phyloP scores from a whole-genome alignment of 2,113 vertebrate species.

The Cisticola juncidis region DNA sequence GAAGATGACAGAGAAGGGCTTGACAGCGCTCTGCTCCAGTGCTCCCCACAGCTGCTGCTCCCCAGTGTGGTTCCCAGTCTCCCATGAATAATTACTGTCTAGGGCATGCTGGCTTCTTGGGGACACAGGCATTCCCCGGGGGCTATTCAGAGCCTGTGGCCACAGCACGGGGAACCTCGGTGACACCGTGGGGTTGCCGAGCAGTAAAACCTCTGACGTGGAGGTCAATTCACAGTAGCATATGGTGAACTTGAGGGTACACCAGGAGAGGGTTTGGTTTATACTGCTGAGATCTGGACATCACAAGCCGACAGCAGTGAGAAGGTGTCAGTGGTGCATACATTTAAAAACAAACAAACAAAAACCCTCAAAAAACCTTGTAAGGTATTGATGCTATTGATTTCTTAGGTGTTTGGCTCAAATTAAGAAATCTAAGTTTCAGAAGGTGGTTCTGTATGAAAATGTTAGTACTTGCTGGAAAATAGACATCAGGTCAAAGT shows the following conservation, averaged over 20 bases:
- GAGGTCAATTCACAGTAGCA: not conserved
- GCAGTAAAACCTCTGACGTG: not conserved
- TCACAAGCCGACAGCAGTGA: accelerated
- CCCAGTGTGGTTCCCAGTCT: not conserved
- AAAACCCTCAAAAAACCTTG: too few relatives aligned
- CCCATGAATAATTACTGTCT: not conserved
- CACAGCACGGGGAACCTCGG: not conserved
- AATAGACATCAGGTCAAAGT: not conserved
- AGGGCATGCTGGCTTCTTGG: not conserved
- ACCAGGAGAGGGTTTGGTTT: not conserved
- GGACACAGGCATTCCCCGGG: not conserved
- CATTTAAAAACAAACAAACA: not conserved
- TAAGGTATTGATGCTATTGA: not conserved
- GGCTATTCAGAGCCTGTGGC: not conserved
- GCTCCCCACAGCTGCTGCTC: not conserved
- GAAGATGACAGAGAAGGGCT: not conserved
- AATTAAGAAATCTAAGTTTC: not conserved
- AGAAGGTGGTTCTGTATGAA: not conserved
- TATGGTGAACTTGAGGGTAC: not conserved
- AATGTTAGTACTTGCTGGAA: not conserved
- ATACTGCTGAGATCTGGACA: not conserved
- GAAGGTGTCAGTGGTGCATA: not conserved
- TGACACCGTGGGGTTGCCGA: not conserved
- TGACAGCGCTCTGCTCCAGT: not conserved
- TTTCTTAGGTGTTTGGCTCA: not conserved